Percentiles rank a stretch among this genome's conserved stretches.
phyloP scores from a whole-genome alignment of 2,888 invertebrate genomes.

The Alsophila aescularia region DNA sequence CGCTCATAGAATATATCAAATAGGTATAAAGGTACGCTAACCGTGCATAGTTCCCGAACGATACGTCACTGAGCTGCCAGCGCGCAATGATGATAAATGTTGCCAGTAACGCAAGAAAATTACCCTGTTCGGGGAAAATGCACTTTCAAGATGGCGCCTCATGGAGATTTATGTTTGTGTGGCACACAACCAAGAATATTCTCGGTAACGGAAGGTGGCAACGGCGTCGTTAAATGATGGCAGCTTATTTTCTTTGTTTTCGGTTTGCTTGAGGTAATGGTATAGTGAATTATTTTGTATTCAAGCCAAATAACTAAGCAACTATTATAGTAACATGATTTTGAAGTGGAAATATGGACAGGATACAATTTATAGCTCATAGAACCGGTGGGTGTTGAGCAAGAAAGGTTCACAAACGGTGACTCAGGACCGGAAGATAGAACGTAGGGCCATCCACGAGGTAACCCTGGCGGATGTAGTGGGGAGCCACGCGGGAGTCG shows the following conservation, averaged over 20 bases:
- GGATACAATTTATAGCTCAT: too few species aligned
- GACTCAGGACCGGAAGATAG: too few species aligned
- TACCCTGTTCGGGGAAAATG: conserved; percentile 55
- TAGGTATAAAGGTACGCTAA: neutral
- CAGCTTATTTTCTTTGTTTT: conserved; percentile 32
- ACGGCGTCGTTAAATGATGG: conserved; percentile 40
- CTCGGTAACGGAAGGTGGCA: conserved; percentile 40
- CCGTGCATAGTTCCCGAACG: conserved; percentile 31
- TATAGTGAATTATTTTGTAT: neutral
- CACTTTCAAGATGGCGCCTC: conserved; percentile 55
- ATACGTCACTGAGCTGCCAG: conserved; percentile 45
- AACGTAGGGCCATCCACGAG: too few species aligned
- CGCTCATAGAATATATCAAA: neutral
- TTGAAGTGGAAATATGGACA: too few species aligned
- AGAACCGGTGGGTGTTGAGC: too few species aligned
- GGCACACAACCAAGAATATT: conserved; percentile 34
- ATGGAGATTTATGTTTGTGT: conserved; percentile 51
- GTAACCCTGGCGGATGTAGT: too few species aligned
- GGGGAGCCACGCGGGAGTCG: too few species aligned
- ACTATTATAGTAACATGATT: too few species aligned
- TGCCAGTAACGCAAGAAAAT: conserved; percentile 47
- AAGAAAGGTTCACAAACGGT: too few species aligned
- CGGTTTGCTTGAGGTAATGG: neutral
- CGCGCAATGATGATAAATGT: conserved; percentile 56
- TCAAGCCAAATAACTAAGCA: too few species aligned